Evolutionary conservation across 2,797 vertebrate genomes (phyloP), one percentile per base, ranked within the genome.

Genomic region (Clarias pachynema): DNA sequence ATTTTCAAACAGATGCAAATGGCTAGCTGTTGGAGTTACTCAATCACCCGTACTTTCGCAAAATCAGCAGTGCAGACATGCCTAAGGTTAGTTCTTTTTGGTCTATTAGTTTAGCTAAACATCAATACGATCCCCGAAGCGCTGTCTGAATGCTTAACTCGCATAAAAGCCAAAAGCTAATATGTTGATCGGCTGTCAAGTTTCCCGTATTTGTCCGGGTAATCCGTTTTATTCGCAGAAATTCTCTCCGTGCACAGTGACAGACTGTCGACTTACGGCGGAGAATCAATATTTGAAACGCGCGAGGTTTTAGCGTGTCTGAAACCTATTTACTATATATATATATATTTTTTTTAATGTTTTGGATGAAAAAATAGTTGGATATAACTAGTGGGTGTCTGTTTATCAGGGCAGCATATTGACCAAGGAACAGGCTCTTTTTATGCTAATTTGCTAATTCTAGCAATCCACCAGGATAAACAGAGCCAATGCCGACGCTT

Each of bases 61-160:
- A 73, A 86, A 78, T 82, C 85, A 77, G 62, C 70, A 75, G 72
- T 34, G 37, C 26, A 59, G 85, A 57, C 65, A 29, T 63, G 82
- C 87, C 79, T 82, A 79, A 60, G 81, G 73, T 53, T 85, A 56
- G 40, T 74, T 85, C 68, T 87, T 69, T 79, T 63, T 78, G 86
- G 79, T 82, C 31, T 75, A 24, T 59, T 37, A 84, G 82, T 74
- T 81, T 85, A 59, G 5, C 81, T 73, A 85, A 82, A 86, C 84
- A 79, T 86, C 84, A 83, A 83, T 70, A 75, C 80, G 53, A 53
- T 83, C 62, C 69, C 49, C 80, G 68, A 7, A 56, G 78, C 40
- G 26, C 65, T 85, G 74, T 84, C 79, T 78, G 75, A 81, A 72
- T 83, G 75, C 84, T 79, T 84, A 82, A 85, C 86, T 81, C 69